A percentile compares a stretch with the other conserved stretches of the same genome.
Evolutionary conservation across 2,797 vertebrate genomes (phyloP).

Genomic region (Rhyacichthys aspro): DNA sequence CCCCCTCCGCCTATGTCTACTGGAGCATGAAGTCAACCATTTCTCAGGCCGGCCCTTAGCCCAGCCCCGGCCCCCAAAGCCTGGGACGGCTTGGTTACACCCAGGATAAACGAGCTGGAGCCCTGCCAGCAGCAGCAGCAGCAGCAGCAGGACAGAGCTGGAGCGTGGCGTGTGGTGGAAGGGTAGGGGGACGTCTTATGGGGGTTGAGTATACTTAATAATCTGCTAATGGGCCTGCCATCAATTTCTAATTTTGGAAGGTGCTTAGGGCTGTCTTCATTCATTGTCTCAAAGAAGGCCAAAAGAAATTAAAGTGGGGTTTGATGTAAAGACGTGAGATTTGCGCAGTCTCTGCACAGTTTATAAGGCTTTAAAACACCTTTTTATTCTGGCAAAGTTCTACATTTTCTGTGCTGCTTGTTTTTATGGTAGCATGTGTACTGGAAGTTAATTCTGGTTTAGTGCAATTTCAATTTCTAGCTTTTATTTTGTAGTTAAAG

Average conservation of each 20-base stretch:
- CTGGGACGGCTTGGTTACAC: conserved; percentile 72
- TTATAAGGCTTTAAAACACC: background rate
- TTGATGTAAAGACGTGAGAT: conserved; percentile 30
- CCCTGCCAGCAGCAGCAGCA: conserved; percentile 48
- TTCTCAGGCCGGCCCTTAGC: conserved; percentile 45
- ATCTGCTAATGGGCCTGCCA: conserved; percentile 72
- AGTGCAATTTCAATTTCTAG: too few species aligned
- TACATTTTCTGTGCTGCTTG: too few species aligned
- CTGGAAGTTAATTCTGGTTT: too few species aligned
- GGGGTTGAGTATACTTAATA: conserved; percentile 68
- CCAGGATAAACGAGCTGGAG: conserved; percentile 72
- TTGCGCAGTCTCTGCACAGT: too few species aligned
- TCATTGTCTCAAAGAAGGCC: conserved; percentile 46
- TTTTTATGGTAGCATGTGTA: too few species aligned
- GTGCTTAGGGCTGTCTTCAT: conserved; percentile 54
- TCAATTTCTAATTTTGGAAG: conserved; percentile 69
- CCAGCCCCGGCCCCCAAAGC: conserved; percentile 10
- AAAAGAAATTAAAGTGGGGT: conserved; percentile 40
- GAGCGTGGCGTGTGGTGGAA: conserved; percentile 34
- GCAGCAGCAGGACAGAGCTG: conserved; percentile 36
- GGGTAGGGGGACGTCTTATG: conserved; percentile 33
- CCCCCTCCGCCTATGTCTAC: conserved; percentile 46
- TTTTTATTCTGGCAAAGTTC: background rate
- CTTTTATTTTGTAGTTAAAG: too few species aligned
- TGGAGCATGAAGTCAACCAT: conserved; percentile 61